Evolutionary conservation across 64 coral and sea anemone genomes (phyloP).

Genomic region (Montipora sp.): DNA sequence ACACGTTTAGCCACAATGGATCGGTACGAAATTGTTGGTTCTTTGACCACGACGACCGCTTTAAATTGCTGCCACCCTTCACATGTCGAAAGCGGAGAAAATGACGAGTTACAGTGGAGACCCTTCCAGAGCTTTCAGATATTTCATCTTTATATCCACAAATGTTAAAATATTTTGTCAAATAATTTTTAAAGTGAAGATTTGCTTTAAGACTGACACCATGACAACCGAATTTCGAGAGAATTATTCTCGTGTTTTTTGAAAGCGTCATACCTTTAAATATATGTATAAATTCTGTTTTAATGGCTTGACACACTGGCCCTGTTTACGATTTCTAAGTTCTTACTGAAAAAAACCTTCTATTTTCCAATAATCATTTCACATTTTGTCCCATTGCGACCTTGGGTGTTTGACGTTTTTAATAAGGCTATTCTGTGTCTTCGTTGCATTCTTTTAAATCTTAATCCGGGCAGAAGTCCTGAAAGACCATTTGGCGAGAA

Average conservation of each 20-base stretch:
- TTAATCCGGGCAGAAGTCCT: neutral
- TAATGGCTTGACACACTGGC: slow-evolving; percentile 12
- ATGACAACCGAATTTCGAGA: slow-evolving; percentile 50
- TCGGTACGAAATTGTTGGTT: neutral
- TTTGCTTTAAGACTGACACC: slow-evolving; percentile 20
- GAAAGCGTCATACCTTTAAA: slow-evolving; percentile 54
- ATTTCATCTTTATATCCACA: neutral
- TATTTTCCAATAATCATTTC: neutral
- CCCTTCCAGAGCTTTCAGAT: neutral
- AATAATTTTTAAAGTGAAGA: neutral
- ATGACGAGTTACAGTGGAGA: neutral
- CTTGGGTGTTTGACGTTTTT: neutral
- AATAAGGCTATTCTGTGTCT: no score
- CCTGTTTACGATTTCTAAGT: slow-evolving; percentile 29
- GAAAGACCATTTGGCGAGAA: neutral
- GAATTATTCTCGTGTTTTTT: slow-evolving; percentile 37
- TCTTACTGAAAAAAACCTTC: neutral
- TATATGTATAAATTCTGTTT: slow-evolving; percentile 40
- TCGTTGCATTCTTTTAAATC: slow-evolving; percentile 11
- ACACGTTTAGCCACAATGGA: neutral
- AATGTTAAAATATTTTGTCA: neutral
- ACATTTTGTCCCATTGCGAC: neutral
- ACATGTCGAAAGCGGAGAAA: slow-evolving; percentile 12
- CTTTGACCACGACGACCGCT: neutral
- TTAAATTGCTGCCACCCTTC: slow-evolving; percentile 4